Base-by-base conservation (phyloP, 2,797 vertebrate species). In the Fringilla coelebs region DNA sequence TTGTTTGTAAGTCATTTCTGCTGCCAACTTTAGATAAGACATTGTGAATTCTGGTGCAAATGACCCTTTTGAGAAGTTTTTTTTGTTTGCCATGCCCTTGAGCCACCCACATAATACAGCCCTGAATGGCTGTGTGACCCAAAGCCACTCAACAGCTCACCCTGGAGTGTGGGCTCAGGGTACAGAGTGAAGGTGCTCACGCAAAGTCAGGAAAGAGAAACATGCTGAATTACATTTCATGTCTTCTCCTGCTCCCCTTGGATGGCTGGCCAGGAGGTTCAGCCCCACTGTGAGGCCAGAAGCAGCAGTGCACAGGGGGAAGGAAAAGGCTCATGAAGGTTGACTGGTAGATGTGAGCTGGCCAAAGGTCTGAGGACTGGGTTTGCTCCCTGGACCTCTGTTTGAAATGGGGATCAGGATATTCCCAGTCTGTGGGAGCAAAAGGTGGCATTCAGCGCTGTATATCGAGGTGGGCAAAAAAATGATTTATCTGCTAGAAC, bases 1-100 rank as follows among this genome's bases (percentile, higher is more conserved):
- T 98, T 98, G 89, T 97, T 98, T 97, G 99, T 99, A 97, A 98
- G 98, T 98, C 0, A 78, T 31, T 88, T 90, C 29, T 90, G 26
- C 57, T 68, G 16, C 7, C 38, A 28, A 17, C 3, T 61, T 90
- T 54, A 70, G 79, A 72, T 48, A 66, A 76, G 32, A 52, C 9
- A 9, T n/a, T 25, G 15, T 62, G 46, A 83, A 67, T 83, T 75
- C 4, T 31, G 29, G 34, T 72, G 67, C 51, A 76, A 93, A 77
- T 38, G 0, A 32, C 12, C 7, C 12, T 70, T 88, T 19, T 13
- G 24, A 60, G 45, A 45, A 13, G 0, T 17, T 75, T 43, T 66
- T 72, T 58, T 76, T 52, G 16, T 86, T 88, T 85, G 16, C 32
- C 7, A 3, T 13, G 24, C 48, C 17, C n/a, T 65, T 40, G 66